phyloP scores from a whole-genome alignment of 2,113 vertebrate genomes.

The Polyodon spathula region DNA sequence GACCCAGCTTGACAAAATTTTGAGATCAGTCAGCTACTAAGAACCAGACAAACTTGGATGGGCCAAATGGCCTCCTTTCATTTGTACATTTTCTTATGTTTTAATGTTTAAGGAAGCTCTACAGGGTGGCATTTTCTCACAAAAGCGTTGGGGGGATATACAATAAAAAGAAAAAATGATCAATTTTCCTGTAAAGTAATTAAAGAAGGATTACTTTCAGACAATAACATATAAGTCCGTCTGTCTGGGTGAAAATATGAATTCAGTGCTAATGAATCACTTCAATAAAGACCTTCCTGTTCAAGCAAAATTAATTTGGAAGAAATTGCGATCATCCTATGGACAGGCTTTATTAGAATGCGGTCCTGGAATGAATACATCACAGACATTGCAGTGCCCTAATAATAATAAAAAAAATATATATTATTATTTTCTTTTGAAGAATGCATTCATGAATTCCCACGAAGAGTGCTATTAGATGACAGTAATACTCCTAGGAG shows the following conservation, averaged over 20 bases:
- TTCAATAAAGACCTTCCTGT: slow-evolving; percentile 8
- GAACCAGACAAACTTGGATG: too few species aligned
- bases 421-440: slow-evolving; percentile 2
- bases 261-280: background rate
- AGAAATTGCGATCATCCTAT: background rate
- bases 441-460: background rate
- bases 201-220: background rate
- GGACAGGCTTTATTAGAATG: slow-evolving; percentile 7
- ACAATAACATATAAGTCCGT: background rate
- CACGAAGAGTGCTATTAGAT: background rate
- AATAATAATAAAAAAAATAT: slow-evolving; percentile 6
- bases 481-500: background rate
- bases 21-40: too few species aligned
- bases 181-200: background rate
- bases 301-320: background rate
- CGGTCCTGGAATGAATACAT: slow-evolving; percentile 12
- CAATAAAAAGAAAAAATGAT: too few species aligned
- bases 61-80: too few species aligned
- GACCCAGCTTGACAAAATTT: too few species aligned
- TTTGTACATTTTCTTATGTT: too few species aligned
- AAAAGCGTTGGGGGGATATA: too few species aligned
- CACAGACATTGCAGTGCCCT: slow-evolving; percentile 2
- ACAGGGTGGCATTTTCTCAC: too few species aligned
- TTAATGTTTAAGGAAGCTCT: too few species aligned
- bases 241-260: background rate